These are phyloP conservation scores for Tetropium fuscum DNA, from an alignment of 2,888 invertebrate species.

Conservation along the genomic window DNA sequence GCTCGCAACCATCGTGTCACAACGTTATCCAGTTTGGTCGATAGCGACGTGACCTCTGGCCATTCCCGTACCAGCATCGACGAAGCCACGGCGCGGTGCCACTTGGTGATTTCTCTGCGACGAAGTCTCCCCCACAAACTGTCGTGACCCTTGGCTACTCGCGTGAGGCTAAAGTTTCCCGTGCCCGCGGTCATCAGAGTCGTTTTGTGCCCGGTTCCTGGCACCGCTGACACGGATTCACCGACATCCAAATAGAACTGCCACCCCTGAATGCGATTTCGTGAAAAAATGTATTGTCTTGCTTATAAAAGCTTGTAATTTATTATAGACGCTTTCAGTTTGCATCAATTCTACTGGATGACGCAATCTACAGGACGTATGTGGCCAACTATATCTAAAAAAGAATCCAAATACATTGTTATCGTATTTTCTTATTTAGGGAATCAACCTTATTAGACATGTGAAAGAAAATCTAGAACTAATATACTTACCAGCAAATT, in stretches of 20 bases:
- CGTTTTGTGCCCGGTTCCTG: slow-evolving; percentile 50
- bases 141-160: slow-evolving; percentile 65
- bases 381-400: too few species aligned
- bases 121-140: slow-evolving; percentile 38
- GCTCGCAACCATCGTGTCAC: slow-evolving; percentile 12
- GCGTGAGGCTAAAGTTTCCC: slow-evolving; percentile 56
- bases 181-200: slow-evolving; percentile 51
- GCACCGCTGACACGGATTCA: slow-evolving; percentile 55
- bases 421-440: too few species aligned
- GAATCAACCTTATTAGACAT: too few species aligned
- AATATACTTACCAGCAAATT: too few species aligned
- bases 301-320: slow-evolving; percentile 17
- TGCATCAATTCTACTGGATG: neutral
- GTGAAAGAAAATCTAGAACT: too few species aligned
- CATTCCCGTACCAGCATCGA: slow-evolving; percentile 62
- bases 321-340: slow-evolving; percentile 6
- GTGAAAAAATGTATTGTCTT: slow-evolving; percentile 25
- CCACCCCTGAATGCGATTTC: slow-evolving; percentile 38
- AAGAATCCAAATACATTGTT: too few species aligned
- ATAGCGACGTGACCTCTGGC: slow-evolving; percentile 65
- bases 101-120: slow-evolving; percentile 52
- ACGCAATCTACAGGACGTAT: slow-evolving; percentile 8
- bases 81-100: slow-evolving; percentile 53
- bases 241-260: neutral
- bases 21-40: slow-evolving; percentile 58